Evolutionary conservation across 1,140 invertebrate species (phyloP).

Genomic region (Drosophila azteca): DNA sequence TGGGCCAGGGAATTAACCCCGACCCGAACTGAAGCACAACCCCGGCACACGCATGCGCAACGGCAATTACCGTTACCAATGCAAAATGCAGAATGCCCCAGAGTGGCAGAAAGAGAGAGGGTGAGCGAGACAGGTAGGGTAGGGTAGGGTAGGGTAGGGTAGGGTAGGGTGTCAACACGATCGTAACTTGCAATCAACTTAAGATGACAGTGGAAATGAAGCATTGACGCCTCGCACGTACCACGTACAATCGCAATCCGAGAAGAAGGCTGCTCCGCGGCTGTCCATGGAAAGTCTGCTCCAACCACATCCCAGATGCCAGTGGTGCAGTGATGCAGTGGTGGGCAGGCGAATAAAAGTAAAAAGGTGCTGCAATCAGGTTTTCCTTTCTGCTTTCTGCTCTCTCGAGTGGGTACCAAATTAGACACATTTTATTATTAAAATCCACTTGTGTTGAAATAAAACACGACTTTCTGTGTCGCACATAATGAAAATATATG

Average conservation of each 20-base stretch:
- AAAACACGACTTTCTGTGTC: conserved; percentile 82
- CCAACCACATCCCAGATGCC: conserved; percentile 17
- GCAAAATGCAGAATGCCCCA: neutral
- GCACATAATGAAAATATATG: conserved; percentile 81
- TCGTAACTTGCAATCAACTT: conserved; percentile 84
- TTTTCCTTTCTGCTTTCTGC: conserved; percentile 42
- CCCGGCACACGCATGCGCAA: conserved; percentile 50
- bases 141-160: conserved; percentile 52
- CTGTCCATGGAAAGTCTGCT: conserved; percentile 42
- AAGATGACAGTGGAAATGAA: conserved; percentile 84
- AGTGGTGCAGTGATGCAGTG: conserved; percentile 3
- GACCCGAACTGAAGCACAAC: conserved; percentile 25
- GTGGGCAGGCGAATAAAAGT: conserved; percentile 21
- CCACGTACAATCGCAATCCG: conserved; percentile 36
- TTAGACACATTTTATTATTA: conserved; percentile 83
- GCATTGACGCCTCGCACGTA: conserved; percentile 83
- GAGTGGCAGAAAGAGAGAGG: neutral
- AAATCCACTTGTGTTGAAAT: conserved; percentile 82
- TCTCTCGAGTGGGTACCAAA: conserved; percentile 73
- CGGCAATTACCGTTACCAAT: conserved; percentile 62
- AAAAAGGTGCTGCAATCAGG: conserved; percentile 72
- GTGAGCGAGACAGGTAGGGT: conserved; percentile 36
- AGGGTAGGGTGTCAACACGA: conserved; percentile 71
- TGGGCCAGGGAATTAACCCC: conserved; percentile 37
- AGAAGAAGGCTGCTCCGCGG: conserved; percentile 39